These are phyloP conservation scores for Sternotherus odoratus DNA, from an alignment of 2,797 vertebrate species.

Conservation along the genomic window DNA sequence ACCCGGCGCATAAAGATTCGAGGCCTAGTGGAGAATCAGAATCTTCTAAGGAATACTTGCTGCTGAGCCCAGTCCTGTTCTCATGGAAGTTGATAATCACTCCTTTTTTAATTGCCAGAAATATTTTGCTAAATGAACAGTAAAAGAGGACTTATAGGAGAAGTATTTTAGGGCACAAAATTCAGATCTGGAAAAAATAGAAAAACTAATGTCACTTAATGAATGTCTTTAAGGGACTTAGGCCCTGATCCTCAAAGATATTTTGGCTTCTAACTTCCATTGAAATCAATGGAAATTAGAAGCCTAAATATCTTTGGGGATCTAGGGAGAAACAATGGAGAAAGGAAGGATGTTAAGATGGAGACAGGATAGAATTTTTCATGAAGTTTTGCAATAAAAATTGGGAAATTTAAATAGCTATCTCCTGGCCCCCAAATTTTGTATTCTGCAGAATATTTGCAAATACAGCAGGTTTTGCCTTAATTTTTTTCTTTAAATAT, in stretches of 20 bases:
- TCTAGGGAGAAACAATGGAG: neutral
- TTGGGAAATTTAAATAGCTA: neutral
- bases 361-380: neutral
- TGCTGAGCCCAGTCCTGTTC: neutral
- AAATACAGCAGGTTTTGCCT: neutral
- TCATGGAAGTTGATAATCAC: neutral
- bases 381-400: neutral
- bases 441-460: neutral
- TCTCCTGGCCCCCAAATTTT: neutral
- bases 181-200: neutral
- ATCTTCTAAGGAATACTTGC: neutral
- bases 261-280: neutral
- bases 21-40: neutral
- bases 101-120: neutral
- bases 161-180: neutral
- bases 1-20: neutral
- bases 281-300: neutral
- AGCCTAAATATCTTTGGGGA: neutral
- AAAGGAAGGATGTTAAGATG: neutral
- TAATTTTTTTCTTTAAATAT: neutral
- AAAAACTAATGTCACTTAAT: neutral
- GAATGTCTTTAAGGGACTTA: neutral
- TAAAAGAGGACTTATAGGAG: neutral
- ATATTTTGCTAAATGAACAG: neutral
- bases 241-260: neutral